phyloP scores from a whole-genome alignment of 2,888 invertebrate species.

The Cyaniris semiargus region DNA sequence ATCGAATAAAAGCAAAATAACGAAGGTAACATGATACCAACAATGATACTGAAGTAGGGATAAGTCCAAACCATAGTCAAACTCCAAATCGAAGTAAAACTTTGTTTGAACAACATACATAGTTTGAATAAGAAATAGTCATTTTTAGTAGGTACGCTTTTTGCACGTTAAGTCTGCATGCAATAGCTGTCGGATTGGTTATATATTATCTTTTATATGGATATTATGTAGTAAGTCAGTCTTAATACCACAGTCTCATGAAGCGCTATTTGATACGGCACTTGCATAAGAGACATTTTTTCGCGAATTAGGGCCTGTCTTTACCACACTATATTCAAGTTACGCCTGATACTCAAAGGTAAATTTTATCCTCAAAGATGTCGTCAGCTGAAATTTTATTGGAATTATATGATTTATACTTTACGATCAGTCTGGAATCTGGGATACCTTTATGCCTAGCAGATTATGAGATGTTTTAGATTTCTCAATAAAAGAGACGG shows the following conservation, averaged over 20 bases:
- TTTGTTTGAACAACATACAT: too few species aligned
- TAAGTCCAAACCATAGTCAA: background rate
- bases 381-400: slow-evolving; percentile 17
- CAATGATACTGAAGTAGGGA: background rate
- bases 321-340: background rate
- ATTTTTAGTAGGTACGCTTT: too few species aligned
- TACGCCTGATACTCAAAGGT: background rate
- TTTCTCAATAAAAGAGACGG: background rate
- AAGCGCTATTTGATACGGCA: too few species aligned
- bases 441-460: background rate
- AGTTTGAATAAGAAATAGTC: too few species aligned
- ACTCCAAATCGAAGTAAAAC: too few species aligned
- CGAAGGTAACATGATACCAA: slow-evolving; percentile 9
- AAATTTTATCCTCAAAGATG: slow-evolving; percentile 6
- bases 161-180: too few species aligned
- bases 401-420: background rate
- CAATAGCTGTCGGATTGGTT: too few species aligned
- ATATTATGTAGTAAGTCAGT: too few species aligned
- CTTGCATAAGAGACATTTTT: too few species aligned
- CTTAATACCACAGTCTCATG: background rate
- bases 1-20: slow-evolving; percentile 27
- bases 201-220: too few species aligned
- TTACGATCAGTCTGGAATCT: slow-evolving; percentile 15
- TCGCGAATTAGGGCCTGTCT: background rate
- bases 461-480: background rate